Percentiles rank a stretch among this genome's conserved stretches.
These are phyloP conservation scores for Camelus bactrianus DNA, from an alignment of 2,113 vertebrate species.

Conservation along the genomic window DNA sequence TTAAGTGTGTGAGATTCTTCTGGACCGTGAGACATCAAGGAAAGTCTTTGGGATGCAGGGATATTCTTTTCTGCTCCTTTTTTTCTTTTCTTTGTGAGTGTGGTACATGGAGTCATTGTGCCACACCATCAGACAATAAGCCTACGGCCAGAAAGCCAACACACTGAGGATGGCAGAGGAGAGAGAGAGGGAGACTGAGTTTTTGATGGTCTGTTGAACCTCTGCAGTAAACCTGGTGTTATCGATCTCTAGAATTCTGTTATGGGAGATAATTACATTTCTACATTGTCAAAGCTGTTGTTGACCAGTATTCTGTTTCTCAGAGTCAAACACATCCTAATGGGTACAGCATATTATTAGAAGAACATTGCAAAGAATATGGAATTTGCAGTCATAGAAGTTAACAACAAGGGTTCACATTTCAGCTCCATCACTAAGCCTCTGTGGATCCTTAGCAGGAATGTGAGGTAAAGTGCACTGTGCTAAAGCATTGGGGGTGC, in stretches of 20 bases:
- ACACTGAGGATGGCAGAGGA: fast-evolving
- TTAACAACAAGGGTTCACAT: not conserved
- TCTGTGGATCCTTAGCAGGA: not conserved
- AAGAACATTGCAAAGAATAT: not conserved
- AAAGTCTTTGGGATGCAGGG: not conserved
- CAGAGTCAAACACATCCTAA: not conserved
- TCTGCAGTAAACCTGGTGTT: not conserved
- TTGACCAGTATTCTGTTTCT: not conserved
- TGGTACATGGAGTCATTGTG: not conserved
- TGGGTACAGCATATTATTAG: not conserved
- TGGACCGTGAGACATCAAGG: not conserved
- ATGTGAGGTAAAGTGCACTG: not conserved
- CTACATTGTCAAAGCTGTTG: not conserved
- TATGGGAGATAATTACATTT: not conserved
- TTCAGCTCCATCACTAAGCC: not conserved
- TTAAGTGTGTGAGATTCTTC: not conserved
- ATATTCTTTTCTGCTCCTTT: not conserved
- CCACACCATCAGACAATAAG: too few relatives aligned
- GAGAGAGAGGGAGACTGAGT: not conserved
- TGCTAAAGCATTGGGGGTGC: not conserved
- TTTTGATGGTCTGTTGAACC: not conserved
- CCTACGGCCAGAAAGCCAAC: not conserved
- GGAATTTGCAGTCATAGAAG: not conserved
- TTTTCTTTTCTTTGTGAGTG: not conserved
- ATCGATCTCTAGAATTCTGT: not conserved